Conservation (phyloP, 1,140 invertebrate genomes). For the Drosophila azteca region DNA sequence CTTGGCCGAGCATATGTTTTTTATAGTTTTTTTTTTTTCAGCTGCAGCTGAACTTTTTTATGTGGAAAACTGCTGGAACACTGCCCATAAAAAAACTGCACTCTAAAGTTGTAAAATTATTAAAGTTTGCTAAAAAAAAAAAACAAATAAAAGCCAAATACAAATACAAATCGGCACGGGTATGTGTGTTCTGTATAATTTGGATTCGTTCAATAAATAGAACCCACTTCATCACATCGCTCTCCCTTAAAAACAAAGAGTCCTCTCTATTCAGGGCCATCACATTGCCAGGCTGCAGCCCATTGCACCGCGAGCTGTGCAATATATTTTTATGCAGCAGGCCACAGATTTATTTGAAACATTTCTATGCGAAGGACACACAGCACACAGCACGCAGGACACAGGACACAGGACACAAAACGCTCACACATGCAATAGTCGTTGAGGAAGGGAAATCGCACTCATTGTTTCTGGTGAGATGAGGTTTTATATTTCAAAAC, state of each 20-base stretch:
- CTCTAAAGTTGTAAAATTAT: conserved; percentile 15
- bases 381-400: too few relatives aligned
- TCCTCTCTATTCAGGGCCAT: neutral
- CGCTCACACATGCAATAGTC: neutral
- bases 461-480: conserved; percentile 42
- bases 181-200: too few relatives aligned
- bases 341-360: conserved; percentile 32
- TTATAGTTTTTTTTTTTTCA: conserved; percentile 21
- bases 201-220: too few relatives aligned
- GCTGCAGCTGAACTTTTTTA: conserved; percentile 33
- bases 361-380: conserved; percentile 28
- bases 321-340: conserved; percentile 28
- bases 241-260: too few relatives aligned
- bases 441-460: neutral
- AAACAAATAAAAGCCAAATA: too few relatives aligned
- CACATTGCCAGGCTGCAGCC: conserved; percentile 18
- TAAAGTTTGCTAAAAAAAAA: conserved; percentile 4
- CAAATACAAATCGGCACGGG: too few relatives aligned
- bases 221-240: too few relatives aligned
- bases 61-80: neutral
- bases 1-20: conserved; percentile 29
- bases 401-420: neutral
- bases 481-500: conserved; percentile 55
- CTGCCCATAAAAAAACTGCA: conserved; percentile 5
- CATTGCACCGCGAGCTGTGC: conserved; percentile 18